Evolutionary conservation across 2,113 vertebrate species (phyloP).

Genomic region (Macrotis lagotis): DNA sequence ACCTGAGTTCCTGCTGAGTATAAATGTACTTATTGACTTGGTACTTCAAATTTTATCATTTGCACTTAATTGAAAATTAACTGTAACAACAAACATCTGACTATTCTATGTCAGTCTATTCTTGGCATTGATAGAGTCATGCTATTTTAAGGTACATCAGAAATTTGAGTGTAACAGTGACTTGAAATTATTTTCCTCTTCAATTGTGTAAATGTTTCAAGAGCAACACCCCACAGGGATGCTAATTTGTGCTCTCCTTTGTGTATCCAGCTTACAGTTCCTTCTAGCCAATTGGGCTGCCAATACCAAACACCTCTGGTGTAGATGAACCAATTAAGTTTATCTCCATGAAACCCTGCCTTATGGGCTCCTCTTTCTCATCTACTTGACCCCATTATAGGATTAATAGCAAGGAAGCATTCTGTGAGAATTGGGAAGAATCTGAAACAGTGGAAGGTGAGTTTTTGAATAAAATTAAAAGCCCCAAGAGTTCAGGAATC

Average conservation of each 20-base stretch:
- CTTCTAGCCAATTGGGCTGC: conserved; percentile 13
- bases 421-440: background rate
- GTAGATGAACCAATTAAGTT: background rate
- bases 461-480: conserved; percentile 15
- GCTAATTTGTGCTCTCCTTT: background rate
- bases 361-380: background rate
- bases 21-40: background rate
- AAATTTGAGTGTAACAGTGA: background rate
- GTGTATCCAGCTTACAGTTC: background rate
- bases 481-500: background rate
- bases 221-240: background rate
- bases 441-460: background rate
- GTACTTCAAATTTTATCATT: conserved; percentile 46
- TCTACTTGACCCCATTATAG: conserved; percentile 32
- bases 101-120: background rate
- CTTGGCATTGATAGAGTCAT: background rate
- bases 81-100: conserved; percentile 24
- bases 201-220: background rate
- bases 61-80: background rate
- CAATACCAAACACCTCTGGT: background rate
- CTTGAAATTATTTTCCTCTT: conserved; percentile 17
- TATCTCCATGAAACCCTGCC: background rate
- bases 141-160: background rate
- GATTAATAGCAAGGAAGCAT: conserved; percentile 9
- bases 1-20: conserved; percentile 49